Base-by-base conservation (phyloP, 2,888 invertebrate genomes). In the Trileptium ribeirensis region DNA sequence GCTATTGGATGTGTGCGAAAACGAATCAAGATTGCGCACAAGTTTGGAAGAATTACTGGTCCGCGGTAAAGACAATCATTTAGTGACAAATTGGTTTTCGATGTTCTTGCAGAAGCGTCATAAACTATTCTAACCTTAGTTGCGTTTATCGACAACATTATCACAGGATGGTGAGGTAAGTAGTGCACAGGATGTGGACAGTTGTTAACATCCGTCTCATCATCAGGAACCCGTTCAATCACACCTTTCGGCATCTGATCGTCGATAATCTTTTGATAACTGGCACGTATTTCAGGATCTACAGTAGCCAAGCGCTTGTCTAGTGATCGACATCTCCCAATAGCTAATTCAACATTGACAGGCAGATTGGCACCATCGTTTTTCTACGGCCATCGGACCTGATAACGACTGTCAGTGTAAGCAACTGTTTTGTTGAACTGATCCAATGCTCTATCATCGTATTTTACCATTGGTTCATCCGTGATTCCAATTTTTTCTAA, bases 11-110 rank as follows among this genome's bases (percentile, higher is more conserved):
- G 78, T 33, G 80, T 33, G 29, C 84, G 80, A 74, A 84, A 84
- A 36, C 84, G 78, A 19, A 83, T 36, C 29, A 84, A 39, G 1
- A 83, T 40, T n/a, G 79, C 81, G 74, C 77, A 70, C 33, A 84
- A 37, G 78, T 81, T 67, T 67, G 79, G 82, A 15, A 81, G 70
- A 8, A 83, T 77, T 33, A 67, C 79, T 15, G 83, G 84, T 8
- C 84, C 84, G 8, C 81, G 38, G 64, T 84, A 82, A 1, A 84
- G 39, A 67, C 83, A 84, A 70, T 84, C 83, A 82, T 84, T 84
- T 34, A 84, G 75, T 15, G 51, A 51, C 24, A 15, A 24, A 51
- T 15, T 24, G 24, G 8, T 24, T 51, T 51, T 51, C 24, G 51
- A 51, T 8, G 8, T 15, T 51, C 24, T 51, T 24, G 51, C 8